Conservation (phyloP, 2,797 vertebrate species). For the Threskiornis aethiopicus region DNA sequence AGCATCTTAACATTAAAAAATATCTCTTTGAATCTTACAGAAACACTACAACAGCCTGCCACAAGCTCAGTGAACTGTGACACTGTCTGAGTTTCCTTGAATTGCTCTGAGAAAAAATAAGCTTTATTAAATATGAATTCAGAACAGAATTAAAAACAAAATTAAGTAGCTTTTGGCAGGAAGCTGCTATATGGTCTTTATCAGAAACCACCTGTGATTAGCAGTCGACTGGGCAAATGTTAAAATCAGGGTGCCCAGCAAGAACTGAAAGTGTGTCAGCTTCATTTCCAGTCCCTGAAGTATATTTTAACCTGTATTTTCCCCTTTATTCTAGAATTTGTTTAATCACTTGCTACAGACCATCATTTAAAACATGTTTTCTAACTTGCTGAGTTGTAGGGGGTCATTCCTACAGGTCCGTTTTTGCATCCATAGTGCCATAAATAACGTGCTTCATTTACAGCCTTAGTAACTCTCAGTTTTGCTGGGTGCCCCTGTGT, state of each 20-base stretch:
- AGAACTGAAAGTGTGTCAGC: not conserved
- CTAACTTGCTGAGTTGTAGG: not conserved
- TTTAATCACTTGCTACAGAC: not conserved
- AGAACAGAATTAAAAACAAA: not conserved
- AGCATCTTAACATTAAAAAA: not conserved
- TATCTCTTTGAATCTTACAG: not conserved
- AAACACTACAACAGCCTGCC: not conserved
- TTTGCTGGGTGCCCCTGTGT: not conserved
- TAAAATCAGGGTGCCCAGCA: not conserved
- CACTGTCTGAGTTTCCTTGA: not conserved
- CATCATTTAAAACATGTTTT: not conserved
- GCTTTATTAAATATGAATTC: not conserved
- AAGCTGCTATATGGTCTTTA: not conserved
- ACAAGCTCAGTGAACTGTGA: not conserved
- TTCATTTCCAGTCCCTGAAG: not conserved
- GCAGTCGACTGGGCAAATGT: not conserved
- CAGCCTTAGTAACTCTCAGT: not conserved
- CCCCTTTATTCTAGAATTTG: not conserved
- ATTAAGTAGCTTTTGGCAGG: not conserved
- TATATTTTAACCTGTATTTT: not conserved
- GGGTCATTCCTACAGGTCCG: not conserved
- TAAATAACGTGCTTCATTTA: not conserved
- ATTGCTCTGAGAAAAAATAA: not conserved
- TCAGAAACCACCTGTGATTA: not conserved
- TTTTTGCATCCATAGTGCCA: not conserved